Percentiles rank a stretch among this genome's conserved stretches.
Conservation (phyloP, 2,113 vertebrate species). For the Chinchilla lanigera region DNA sequence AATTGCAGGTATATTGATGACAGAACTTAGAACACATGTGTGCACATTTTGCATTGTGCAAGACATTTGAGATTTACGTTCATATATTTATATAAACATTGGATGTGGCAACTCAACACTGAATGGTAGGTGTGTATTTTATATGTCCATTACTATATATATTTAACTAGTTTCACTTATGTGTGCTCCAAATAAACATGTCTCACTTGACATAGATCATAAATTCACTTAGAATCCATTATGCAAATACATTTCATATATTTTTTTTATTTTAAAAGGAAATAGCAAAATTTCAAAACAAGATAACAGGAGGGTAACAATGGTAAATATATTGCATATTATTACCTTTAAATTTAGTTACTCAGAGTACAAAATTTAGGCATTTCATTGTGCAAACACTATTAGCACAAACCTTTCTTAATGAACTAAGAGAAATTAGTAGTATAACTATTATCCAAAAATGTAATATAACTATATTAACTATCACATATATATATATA, state of each 20-base stretch:
- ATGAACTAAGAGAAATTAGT: too few species aligned
- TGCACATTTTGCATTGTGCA: neutral
- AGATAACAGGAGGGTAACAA: too few species aligned
- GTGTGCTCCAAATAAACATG: neutral
- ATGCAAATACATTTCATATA: neutral
- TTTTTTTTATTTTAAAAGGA: too few species aligned
- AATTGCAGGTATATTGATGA: neutral
- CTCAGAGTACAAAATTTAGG: too few species aligned
- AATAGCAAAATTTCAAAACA: too few species aligned
- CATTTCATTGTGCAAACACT: too few species aligned
- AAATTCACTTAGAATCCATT: neutral
- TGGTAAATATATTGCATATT: too few species aligned
- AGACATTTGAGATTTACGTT: neutral
- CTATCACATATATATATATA: too few species aligned
- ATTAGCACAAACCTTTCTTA: too few species aligned
- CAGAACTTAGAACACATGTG: neutral
- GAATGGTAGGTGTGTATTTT: neutral
- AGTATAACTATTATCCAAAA: too few species aligned
- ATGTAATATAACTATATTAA: too few species aligned
- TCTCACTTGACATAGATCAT: neutral
- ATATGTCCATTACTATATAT: neutral
- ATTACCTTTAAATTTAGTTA: too few species aligned
- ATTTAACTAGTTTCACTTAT: neutral
- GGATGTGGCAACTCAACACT: neutral
- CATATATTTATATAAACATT: neutral